A percentile compares a stretch with the other conserved stretches of the same genome.
phyloP scores from a whole-genome alignment of 2,113 vertebrate species.

The Anguilla rostrata region DNA sequence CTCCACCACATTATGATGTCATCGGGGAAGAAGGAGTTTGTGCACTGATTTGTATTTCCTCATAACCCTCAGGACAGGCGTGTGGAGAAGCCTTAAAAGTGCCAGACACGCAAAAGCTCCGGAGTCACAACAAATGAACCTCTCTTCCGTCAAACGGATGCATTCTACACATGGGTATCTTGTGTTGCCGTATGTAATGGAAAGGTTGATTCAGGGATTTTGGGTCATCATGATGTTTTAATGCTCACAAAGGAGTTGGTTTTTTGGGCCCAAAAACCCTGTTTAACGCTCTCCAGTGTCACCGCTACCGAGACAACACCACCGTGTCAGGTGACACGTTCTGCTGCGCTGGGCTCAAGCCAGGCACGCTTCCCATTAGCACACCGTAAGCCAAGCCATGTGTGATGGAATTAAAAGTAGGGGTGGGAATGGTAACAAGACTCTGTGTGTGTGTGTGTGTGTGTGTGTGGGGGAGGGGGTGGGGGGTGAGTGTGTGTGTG shows the following conservation, averaged over 20 bases:
- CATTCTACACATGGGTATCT: background rate
- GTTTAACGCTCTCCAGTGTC: background rate
- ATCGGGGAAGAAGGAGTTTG: background rate
- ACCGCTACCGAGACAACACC: background rate
- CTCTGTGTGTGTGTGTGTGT: slow-evolving; percentile 17
- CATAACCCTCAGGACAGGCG: background rate
- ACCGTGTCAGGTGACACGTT: background rate
- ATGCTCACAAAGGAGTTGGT: background rate
- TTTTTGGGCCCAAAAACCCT: background rate
- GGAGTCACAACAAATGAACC: background rate
- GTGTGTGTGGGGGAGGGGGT: background rate
- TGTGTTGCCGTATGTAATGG: background rate
- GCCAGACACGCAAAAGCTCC: background rate
- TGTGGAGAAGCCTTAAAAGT: background rate
- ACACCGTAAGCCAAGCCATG: background rate
- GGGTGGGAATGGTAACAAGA: background rate
- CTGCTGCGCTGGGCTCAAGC: background rate
- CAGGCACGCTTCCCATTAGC: background rate
- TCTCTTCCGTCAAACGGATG: background rate
- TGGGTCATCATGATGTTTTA: background rate
- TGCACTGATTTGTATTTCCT: background rate
- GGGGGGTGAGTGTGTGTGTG: background rate
- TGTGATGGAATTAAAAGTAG: slow-evolving; percentile 3
- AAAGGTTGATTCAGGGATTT: background rate
- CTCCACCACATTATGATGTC: background rate